Conservation (phyloP, 2,888 invertebrate species). For the Plebejus argus region DNA sequence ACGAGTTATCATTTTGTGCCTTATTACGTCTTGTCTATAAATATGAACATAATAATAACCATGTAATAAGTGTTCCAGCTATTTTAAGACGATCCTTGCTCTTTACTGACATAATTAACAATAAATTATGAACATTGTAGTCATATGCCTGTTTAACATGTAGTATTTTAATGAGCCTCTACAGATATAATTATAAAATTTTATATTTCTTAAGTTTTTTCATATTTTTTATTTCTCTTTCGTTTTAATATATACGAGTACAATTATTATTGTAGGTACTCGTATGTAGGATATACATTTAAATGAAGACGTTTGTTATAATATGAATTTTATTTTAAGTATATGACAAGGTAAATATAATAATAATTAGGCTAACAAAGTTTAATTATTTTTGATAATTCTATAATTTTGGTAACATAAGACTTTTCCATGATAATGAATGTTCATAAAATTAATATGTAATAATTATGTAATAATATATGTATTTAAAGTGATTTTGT, state of each 20-base stretch:
- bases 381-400: too few species aligned
- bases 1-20: background rate
- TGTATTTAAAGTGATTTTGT: background rate
- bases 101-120: slow-evolving; percentile 23
- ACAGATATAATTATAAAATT: background rate
- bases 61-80: slow-evolving; percentile 21
- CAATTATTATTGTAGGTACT: too few species aligned
- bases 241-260: too few species aligned
- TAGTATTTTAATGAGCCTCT: background rate
- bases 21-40: slow-evolving; percentile 21
- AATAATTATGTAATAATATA: background rate
- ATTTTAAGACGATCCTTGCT: slow-evolving; percentile 24
- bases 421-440: too few species aligned
- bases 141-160: slow-evolving; percentile 1
- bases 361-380: too few species aligned
- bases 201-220: background rate
- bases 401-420: too few species aligned
- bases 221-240: too few species aligned
- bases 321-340: too few species aligned
- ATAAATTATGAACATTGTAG: slow-evolving; percentile 11
- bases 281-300: too few species aligned
- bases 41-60: slow-evolving; percentile 15
- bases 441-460: too few species aligned
- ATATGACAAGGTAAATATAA: too few species aligned
- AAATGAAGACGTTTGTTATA: too few species aligned